Evolutionary conservation across 1,140 invertebrate species (phyloP).

Genomic region (Agrypnia vestita): DNA sequence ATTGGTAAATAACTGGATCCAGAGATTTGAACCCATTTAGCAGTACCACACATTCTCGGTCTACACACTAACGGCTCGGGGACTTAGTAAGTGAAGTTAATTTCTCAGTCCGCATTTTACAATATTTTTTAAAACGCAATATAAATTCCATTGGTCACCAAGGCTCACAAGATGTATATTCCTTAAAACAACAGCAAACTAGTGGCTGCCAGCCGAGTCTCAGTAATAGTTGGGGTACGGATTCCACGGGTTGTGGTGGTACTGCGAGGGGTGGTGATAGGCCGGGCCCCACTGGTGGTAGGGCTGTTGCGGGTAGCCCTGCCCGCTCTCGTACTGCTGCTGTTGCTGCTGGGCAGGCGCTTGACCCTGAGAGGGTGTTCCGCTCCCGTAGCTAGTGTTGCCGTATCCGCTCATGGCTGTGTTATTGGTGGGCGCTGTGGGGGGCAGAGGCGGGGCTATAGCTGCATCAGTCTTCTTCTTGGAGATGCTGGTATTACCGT

Average conservation of each 20-base stretch:
- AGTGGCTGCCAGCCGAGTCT: neutral
- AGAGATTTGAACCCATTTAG: no score
- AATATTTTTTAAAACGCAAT: no score
- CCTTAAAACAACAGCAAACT: neutral
- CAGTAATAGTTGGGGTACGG: constrained; percentile 59
- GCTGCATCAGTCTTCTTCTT: constrained; percentile 54
- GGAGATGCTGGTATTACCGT: constrained; percentile 24
- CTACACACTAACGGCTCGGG: no score
- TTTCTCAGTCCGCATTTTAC: no score
- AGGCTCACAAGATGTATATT: no score
- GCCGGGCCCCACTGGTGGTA: constrained; percentile 57
- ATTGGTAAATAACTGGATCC: no score
- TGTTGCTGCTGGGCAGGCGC: constrained; percentile 46
- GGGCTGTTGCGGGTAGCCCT: constrained; percentile 52
- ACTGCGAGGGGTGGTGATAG: constrained; percentile 54
- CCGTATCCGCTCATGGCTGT: constrained; percentile 36
- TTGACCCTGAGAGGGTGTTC: constrained; percentile 27
- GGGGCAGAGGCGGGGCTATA: constrained; percentile 49
- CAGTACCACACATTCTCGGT: no score
- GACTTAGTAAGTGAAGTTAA: no score
- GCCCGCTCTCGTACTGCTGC: constrained; percentile 53
- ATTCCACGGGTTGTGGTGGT: constrained; percentile 57
- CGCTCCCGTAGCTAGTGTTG: constrained; percentile 4
- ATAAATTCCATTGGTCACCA: no score
- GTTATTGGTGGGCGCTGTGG: neutral